Evolutionary conservation across 2,888 invertebrate species (phyloP).

Genomic region (Rhaphigaster nebulosa): DNA sequence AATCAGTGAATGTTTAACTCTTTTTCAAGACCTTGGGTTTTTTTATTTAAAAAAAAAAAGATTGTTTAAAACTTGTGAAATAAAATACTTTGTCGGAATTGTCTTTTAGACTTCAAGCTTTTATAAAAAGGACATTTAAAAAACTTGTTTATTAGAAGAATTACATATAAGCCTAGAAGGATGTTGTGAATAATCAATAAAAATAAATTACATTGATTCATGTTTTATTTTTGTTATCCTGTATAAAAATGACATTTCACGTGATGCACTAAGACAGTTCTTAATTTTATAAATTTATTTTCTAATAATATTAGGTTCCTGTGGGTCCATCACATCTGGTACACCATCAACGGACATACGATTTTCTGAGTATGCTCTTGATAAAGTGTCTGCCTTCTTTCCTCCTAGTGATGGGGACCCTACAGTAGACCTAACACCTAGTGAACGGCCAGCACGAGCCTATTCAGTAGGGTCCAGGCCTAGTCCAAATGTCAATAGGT

Average conservation of each 20-base stretch:
- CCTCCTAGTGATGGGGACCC: conserved; percentile 73
- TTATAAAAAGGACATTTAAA: no score
- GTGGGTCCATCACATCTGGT: conserved; percentile 82
- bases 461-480: conserved; percentile 90
- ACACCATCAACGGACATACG: conserved; percentile 85
- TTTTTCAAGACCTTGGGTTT: no score
- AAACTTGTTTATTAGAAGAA: no score
- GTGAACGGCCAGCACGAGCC: conserved; percentile 79
- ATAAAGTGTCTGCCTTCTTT: conserved; percentile 84
- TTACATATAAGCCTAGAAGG: no score
- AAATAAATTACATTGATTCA: background rate
- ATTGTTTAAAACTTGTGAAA: no score
- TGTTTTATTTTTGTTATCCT: background rate
- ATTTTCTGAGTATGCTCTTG: conserved; percentile 84
- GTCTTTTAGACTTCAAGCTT: no score
- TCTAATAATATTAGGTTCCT: conserved; percentile 73
- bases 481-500: conserved; percentile 69
- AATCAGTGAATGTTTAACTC: no score
- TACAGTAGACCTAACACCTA: conserved; percentile 70
- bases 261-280: background rate
- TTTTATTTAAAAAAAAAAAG: no score
- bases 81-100: no score
- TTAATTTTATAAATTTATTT: background rate
- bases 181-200: background rate
- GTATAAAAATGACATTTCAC: background rate